A percentile compares a stretch with the other conserved stretches of the same genome.
These are phyloP conservation scores for Struthidea cinerea DNA, from an alignment of 2,113 vertebrate genomes.

Conservation along the genomic window DNA sequence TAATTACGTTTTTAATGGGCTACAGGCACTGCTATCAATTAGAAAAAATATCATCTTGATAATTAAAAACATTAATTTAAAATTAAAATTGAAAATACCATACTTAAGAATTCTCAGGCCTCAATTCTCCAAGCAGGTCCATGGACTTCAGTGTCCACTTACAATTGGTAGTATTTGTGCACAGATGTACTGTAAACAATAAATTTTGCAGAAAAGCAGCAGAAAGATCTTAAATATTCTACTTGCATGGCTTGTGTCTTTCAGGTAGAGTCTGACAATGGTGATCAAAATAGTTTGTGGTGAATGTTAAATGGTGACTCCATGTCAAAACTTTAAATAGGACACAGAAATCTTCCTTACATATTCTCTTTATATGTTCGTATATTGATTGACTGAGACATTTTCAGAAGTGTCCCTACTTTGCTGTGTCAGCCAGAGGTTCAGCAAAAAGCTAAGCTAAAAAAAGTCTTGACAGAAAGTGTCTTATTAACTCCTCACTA, in stretches of 20 bases:
- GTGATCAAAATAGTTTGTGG: neutral
- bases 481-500: neutral
- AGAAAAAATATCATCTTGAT: neutral
- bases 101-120: neutral
- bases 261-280: neutral
- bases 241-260: neutral
- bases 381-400: neutral
- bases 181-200: neutral
- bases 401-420: neutral
- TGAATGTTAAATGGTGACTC: neutral
- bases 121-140: neutral
- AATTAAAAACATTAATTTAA: neutral
- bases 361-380: neutral
- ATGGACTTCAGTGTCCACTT: neutral
- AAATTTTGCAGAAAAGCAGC: neutral
- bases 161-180: neutral
- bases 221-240: neutral
- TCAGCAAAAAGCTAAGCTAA: neutral
- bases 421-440: neutral
- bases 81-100: neutral
- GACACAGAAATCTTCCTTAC: neutral
- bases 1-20: neutral
- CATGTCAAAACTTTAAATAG: neutral
- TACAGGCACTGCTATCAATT: neutral
- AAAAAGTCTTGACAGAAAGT: neutral